Evolutionary conservation across 2,797 vertebrate species (phyloP).

Genomic region (Ptychobarbus kaznakovi): DNA sequence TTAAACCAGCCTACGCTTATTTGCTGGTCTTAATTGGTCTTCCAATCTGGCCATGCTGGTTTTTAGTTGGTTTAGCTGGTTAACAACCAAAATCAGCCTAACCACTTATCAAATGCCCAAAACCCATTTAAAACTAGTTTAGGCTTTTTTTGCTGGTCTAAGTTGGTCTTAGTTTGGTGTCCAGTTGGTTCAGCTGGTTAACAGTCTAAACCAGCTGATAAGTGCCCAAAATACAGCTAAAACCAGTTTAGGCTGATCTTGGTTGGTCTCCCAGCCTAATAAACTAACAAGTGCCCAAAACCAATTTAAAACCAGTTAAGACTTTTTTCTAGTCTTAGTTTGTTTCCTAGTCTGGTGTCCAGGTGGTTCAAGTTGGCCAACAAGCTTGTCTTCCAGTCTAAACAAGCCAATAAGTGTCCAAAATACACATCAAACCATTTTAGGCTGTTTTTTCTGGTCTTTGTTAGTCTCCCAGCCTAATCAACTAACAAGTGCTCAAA

Average conservation of each 20-base stretch:
- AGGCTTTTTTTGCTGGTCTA: neutral
- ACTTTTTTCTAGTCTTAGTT: neutral
- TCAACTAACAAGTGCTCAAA: neutral
- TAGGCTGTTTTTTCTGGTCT: neutral
- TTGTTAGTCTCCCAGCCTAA: neutral
- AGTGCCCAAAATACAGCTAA: neutral
- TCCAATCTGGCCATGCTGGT: neutral
- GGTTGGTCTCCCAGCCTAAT: neutral
- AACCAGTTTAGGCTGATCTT: neutral
- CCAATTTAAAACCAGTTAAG: neutral
- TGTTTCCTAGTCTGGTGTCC: neutral
- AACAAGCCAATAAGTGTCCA: neutral
- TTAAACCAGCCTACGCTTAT: neutral
- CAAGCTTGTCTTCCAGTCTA: neutral
- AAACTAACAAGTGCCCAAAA: neutral
- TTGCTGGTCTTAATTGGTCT: conserved; percentile 3
- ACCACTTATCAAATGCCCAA: no score
- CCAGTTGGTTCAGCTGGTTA: neutral
- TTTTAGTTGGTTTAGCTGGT: conserved; percentile 1
- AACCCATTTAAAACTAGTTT: conserved; percentile 1
- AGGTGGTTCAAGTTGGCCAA: neutral
- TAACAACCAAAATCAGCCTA: neutral
- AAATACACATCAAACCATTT: neutral
- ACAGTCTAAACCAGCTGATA: neutral
- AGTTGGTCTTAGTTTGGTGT: neutral